Evolutionary conservation across 2,888 invertebrate species (phyloP).

Genomic region (Mamestra brassicae): DNA sequence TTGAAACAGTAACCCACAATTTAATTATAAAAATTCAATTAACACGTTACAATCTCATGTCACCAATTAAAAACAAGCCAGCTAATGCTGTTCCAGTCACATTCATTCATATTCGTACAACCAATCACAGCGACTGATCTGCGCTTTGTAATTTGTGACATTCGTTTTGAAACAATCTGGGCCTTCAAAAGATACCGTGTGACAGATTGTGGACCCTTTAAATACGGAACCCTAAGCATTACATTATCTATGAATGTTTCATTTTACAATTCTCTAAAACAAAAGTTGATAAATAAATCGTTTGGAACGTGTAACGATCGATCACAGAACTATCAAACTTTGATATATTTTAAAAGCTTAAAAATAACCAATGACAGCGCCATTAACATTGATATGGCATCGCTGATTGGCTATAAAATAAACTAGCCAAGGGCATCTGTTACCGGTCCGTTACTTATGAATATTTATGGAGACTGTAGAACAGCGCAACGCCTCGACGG

Average conservation of each 20-base stretch:
- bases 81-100: too few relatives aligned
- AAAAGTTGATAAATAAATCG: slow-evolving; percentile 15
- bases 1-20: too few relatives aligned
- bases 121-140: too few relatives aligned
- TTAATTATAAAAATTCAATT: too few relatives aligned
- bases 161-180: background rate
- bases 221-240: background rate
- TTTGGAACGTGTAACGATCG: slow-evolving; percentile 25
- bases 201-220: background rate
- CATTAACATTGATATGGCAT: slow-evolving; percentile 47
- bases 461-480: slow-evolving; percentile 39
- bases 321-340: slow-evolving; percentile 53
- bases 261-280: slow-evolving; percentile 5
- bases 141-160: background rate
- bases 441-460: slow-evolving; percentile 54
- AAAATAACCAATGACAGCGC: slow-evolving; percentile 44
- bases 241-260: background rate
- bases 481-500: background rate
- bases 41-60: too few relatives aligned
- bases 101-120: too few relatives aligned
- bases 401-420: slow-evolving; percentile 30
- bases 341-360: slow-evolving; percentile 35
- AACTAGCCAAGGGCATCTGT: slow-evolving; percentile 35
- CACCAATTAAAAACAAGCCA: too few relatives aligned
- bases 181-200: background rate